Percentiles rank a stretch among this genome's conserved stretches.
phyloP scores from a whole-genome alignment of 2,888 invertebrate genomes.

The Metopia argyrocephala region DNA sequence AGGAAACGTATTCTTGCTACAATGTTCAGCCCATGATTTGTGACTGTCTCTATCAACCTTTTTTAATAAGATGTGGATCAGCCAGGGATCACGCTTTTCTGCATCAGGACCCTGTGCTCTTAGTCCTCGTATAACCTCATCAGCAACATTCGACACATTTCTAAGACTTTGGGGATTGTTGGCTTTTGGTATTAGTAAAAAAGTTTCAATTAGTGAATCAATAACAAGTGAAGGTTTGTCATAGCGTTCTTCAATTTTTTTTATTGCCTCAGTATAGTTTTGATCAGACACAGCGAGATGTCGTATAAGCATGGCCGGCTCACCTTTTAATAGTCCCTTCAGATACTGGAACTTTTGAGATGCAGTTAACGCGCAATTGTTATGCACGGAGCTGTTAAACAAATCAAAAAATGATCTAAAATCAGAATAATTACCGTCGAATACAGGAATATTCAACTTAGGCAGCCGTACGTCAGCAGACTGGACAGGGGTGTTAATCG shows the following conservation, averaged over 20 bases:
- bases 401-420: slow-evolving; percentile 29
- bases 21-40: slow-evolving; percentile 41
- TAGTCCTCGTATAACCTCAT: slow-evolving; percentile 51
- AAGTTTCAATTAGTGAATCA: slow-evolving; percentile 47
- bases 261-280: slow-evolving; percentile 50
- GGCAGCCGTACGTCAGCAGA: slow-evolving; percentile 39
- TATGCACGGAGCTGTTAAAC: slow-evolving; percentile 44
- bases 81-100: slow-evolving; percentile 49
- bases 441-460: slow-evolving; percentile 33
- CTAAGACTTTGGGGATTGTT: background rate
- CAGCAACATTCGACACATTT: slow-evolving; percentile 35
- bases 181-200: slow-evolving; percentile 22
- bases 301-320: slow-evolving; percentile 37
- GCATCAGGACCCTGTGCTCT: slow-evolving; percentile 36
- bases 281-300: slow-evolving; percentile 39
- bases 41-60: slow-evolving; percentile 47
- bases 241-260: slow-evolving; percentile 38
- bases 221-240: slow-evolving; percentile 46
- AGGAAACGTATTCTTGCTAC: slow-evolving; percentile 35
- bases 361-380: slow-evolving; percentile 8
- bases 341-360: slow-evolving; percentile 54
- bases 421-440: slow-evolving; percentile 45
- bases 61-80: slow-evolving; percentile 42
- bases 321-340: slow-evolving; percentile 46
- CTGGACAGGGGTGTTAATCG: slow-evolving; percentile 17